Percentiles rank a stretch among this genome's conserved stretches.
Conservation (phyloP, 2,113 vertebrate species). For the Muntiacus muntjak region DNA sequence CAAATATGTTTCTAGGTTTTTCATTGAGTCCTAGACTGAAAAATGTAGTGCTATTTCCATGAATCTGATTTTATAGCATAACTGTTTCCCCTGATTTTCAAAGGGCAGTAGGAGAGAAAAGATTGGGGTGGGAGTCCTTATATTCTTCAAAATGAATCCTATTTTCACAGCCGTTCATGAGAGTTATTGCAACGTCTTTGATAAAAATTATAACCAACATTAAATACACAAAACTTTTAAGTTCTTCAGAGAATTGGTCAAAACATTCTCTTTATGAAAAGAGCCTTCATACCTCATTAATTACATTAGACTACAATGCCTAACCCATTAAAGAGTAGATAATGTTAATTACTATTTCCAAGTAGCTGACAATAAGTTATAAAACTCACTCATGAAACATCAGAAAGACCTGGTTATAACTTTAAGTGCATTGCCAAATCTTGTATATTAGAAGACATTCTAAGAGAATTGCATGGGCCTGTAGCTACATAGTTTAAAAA, state of each 20-base stretch:
- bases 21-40: background rate
- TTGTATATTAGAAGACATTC: background rate
- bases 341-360: constrained; percentile 17
- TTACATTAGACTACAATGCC: background rate
- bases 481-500: background rate
- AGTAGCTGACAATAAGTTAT: background rate
- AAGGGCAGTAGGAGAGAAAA: background rate
- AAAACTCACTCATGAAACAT: constrained; percentile 24
- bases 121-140: background rate
- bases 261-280: constrained; percentile 38
- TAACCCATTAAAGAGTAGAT: constrained; percentile 18
- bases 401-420: constrained; percentile 18
- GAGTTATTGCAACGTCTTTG: background rate
- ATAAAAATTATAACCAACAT: constrained; percentile 28
- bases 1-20: background rate
- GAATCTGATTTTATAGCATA: constrained; percentile 31
- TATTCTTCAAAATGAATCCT: background rate
- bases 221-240: constrained; percentile 35
- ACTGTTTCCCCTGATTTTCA: constrained; percentile 19
- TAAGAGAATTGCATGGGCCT: background rate
- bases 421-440: constrained; percentile 37
- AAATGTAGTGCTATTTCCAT: background rate
- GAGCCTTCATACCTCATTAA: background rate
- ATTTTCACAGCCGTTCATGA: background rate
- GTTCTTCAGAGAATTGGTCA: constrained; percentile 9